Conservation (phyloP, 1,140 invertebrate species). For the Bombus polaris region DNA sequence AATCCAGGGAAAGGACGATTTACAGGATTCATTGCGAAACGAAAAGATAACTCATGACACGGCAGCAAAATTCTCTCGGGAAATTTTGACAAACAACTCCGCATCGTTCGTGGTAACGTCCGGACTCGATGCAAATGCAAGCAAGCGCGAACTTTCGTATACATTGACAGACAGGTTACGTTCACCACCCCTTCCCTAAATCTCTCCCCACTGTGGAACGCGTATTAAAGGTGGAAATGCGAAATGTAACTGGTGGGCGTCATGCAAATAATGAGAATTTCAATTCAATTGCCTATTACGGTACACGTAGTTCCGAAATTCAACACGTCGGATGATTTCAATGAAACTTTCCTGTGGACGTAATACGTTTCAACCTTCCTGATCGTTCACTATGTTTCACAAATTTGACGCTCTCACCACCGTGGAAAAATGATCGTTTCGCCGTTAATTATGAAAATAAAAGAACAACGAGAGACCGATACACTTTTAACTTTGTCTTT, state of each 20-base stretch:
- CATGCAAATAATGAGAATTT: conserved; percentile 54
- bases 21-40: conserved; percentile 39
- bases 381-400: neutral
- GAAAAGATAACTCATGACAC: conserved; percentile 61
- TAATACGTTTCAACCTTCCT: neutral
- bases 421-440: neutral
- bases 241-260: conserved; percentile 32
- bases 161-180: conserved; percentile 57
- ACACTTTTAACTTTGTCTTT: no score
- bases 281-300: conserved; percentile 31
- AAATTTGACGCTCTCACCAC: neutral
- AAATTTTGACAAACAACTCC: conserved; percentile 68
- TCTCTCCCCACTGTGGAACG: neutral
- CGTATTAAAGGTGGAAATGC: conserved; percentile 45
- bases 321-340: conserved; percentile 8
- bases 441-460: no score
- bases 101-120: conserved; percentile 53
- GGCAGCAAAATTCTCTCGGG: conserved; percentile 61
- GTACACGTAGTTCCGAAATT: conserved; percentile 2
- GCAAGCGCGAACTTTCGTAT: conserved; percentile 56
- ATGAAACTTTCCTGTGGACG: conserved; percentile 4
- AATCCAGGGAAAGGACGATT: conserved; percentile 19
- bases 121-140: conserved; percentile 64
- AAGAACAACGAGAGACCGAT: no score
- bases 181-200: neutral